Percentiles rank a stretch among this genome's conserved stretches.
phyloP scores from a whole-genome alignment of 53 echinoderm and acorn worm genomes.

The Echinarachnius parma region DNA sequence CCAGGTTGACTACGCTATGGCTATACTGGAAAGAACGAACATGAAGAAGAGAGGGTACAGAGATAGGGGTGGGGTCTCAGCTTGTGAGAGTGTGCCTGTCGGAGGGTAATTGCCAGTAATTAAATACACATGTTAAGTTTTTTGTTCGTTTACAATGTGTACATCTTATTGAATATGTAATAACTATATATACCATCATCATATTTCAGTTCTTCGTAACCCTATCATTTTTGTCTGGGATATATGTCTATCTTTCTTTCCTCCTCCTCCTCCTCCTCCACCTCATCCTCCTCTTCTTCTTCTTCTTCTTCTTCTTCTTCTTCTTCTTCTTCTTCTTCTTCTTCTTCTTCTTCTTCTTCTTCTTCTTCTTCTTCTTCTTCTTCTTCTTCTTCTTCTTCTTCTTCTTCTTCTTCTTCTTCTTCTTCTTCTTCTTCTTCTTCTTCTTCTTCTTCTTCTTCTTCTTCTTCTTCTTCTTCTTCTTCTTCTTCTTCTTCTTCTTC shows the following conservation, averaged over 20 bases:
- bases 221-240: neutral
- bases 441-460: neutral
- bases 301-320: conserved; percentile 4
- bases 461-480: neutral
- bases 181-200: too few relatives aligned
- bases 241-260: neutral
- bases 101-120: too few relatives aligned
- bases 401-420: neutral
- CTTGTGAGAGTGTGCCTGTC: too few relatives aligned
- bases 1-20: too few relatives aligned
- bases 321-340: neutral
- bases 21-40: too few relatives aligned
- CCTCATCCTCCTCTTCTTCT: neutral
- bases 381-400: neutral
- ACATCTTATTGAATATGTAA: too few relatives aligned
- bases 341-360: neutral
- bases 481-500: neutral
- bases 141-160: too few relatives aligned
- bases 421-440: conserved; percentile 5
- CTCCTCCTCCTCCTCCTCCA: neutral
- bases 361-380: neutral
- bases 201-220: too few relatives aligned
- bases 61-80: too few relatives aligned
- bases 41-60: too few relatives aligned
- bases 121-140: too few relatives aligned